These are phyloP conservation scores for Neodiprion lecontei DNA, from an alignment of 1,140 invertebrate genomes.

Conservation along the genomic window DNA sequence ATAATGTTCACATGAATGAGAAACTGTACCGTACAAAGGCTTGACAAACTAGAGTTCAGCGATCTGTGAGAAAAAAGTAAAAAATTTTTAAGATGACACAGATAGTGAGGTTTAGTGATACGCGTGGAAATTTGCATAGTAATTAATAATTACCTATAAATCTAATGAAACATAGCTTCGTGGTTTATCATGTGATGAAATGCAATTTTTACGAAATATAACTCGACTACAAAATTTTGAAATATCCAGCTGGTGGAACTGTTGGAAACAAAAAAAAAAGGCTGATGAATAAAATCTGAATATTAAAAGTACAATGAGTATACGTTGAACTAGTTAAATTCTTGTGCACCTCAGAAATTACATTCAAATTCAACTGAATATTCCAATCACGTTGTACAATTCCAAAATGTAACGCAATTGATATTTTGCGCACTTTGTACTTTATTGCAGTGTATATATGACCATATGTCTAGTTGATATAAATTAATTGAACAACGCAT, in stretches of 20 bases:
- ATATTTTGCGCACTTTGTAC: too few relatives aligned
- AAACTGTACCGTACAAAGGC: conserved; percentile 3
- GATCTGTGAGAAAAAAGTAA: conserved; percentile 11
- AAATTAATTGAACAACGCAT: not conserved
- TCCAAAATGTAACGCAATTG: too few relatives aligned
- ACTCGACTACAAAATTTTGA: conserved; percentile 14
- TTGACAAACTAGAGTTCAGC: conserved; percentile 1
- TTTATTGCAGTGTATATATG: too few relatives aligned
- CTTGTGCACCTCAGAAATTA: too few relatives aligned
- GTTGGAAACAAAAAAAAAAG: not conserved
- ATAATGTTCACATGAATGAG: not conserved
- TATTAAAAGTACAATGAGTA: not conserved
- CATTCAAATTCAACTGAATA: too few relatives aligned
- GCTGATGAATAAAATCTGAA: not conserved
- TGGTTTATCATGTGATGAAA: conserved; percentile 12
- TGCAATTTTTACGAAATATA: conserved; percentile 9
- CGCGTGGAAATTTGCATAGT: conserved; percentile 13
- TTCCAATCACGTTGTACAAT: too few relatives aligned
- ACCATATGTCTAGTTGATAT: too few relatives aligned
- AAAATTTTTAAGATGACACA: conserved; percentile 20
- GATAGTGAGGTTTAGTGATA: conserved; percentile 9
- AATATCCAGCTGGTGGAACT: conserved; percentile 35
- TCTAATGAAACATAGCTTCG: conserved; percentile 16
- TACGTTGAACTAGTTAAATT: not conserved
- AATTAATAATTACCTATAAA: not conserved